These are phyloP conservation scores for Drosophila monieri DNA, from an alignment of 2,888 invertebrate genomes.

Conservation along the genomic window DNA sequence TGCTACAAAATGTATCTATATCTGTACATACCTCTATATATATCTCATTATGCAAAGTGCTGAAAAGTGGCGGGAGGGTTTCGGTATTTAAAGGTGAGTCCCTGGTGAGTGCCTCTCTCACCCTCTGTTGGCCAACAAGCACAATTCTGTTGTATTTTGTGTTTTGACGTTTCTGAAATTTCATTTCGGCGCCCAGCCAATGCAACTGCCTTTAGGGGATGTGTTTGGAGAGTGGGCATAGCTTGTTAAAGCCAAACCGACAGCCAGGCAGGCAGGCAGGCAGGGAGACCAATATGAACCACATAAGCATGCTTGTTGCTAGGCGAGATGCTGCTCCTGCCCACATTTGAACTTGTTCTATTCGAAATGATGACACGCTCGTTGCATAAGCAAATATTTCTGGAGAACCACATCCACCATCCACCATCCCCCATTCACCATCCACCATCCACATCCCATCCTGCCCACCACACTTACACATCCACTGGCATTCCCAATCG, in stretches of 20 bases:
- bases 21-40: not conserved
- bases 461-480: not conserved
- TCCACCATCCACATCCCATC: not conserved
- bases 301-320: constrained; percentile 37
- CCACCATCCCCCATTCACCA: not conserved
- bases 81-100: constrained; percentile 10
- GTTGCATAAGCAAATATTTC: constrained; percentile 79
- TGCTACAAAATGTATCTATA: not conserved
- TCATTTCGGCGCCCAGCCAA: constrained; percentile 56
- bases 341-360: constrained; percentile 70
- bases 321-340: constrained; percentile 43
- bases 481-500: constrained; percentile 6
- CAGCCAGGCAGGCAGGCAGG: constrained; percentile 21
- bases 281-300: constrained; percentile 27
- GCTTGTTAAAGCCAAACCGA: constrained; percentile 51
- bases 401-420: constrained; percentile 28
- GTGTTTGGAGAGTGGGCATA: constrained; percentile 23
- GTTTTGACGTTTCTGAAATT: constrained; percentile 61
- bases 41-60: constrained; percentile 73
- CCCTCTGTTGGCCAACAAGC: not conserved
- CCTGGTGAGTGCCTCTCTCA: too few relatives aligned
- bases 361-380: constrained; percentile 74
- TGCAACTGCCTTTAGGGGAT: constrained; percentile 50
- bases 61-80: constrained; percentile 8
- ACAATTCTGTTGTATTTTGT: constrained; percentile 22